These are phyloP conservation scores for Jaculus jaculus DNA, from an alignment of 2,113 vertebrate genomes.

Conservation along the genomic window DNA sequence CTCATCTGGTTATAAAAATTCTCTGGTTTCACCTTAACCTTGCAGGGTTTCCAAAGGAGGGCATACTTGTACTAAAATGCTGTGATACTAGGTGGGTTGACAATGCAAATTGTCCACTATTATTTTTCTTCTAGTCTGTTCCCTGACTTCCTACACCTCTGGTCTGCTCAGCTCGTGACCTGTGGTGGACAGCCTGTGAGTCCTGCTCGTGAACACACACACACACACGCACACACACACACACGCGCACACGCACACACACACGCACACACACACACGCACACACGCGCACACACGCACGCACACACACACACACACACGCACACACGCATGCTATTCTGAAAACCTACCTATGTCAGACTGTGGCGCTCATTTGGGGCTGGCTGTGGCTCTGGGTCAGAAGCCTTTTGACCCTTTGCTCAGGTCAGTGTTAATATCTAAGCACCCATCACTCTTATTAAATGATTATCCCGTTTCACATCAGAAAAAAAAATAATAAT, in stretches of 20 bases:
- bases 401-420: background rate
- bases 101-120: background rate
- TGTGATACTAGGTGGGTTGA: background rate
- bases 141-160: background rate
- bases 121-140: background rate
- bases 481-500: background rate
- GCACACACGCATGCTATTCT: background rate
- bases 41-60: background rate
- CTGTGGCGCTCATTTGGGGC: background rate
- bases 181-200: background rate
- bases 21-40: background rate
- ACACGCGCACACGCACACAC: too few species aligned
- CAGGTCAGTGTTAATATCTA: background rate
- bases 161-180: background rate
- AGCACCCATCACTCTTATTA: background rate
- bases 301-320: too few species aligned
- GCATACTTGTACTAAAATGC: background rate
- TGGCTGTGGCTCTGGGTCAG: background rate
- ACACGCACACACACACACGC: background rate
- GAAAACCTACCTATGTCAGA: background rate
- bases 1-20: conserved; percentile 10
- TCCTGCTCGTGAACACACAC: background rate
- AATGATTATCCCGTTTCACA: conserved; percentile 26
- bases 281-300: background rate
- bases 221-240: background rate